phyloP scores from a whole-genome alignment of 2,888 invertebrate species.

The Masnerella sp. region DNA sequence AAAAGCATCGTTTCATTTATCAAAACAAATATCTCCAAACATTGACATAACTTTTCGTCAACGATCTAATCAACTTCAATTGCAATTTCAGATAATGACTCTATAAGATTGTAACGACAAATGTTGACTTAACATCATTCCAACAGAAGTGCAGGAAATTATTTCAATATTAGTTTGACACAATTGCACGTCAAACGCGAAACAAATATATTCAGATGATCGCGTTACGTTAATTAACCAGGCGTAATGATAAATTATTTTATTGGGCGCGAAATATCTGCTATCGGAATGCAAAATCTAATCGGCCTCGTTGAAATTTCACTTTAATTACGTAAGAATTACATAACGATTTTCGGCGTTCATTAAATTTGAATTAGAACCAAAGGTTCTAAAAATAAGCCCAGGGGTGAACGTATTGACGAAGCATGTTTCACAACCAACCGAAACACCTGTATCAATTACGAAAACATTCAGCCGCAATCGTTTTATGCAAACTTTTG shows the following conservation, averaged over 20 bases:
- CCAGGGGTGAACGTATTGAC: conserved; percentile 28
- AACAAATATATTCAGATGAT: too few relatives aligned
- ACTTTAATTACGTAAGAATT: conserved; percentile 7
- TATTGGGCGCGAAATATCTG: background rate
- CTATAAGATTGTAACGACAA: conserved; percentile 21
- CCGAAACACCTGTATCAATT: conserved; percentile 48
- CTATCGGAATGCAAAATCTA: background rate
- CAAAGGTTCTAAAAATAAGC: conserved; percentile 21
- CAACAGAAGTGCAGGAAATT: conserved; percentile 10
- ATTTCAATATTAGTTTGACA: conserved; percentile 10
- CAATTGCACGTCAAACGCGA: background rate
- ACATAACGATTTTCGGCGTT: background rate
- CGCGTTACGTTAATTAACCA: background rate
- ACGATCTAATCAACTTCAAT: conserved; percentile 22
- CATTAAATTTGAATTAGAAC: conserved; percentile 11
- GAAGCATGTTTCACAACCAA: conserved; percentile 42
- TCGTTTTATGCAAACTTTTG: conserved; percentile 17
- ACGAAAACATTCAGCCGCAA: conserved; percentile 34
- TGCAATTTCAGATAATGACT: conserved; percentile 20
- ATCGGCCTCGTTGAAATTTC: background rate
- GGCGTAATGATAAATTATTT: background rate
- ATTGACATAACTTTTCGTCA: background rate
- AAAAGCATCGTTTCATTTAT: too few relatives aligned
- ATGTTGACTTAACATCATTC: conserved; percentile 18
- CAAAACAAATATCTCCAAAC: background rate